Conservation (phyloP, 2,888 invertebrate genomes). For the Chrysopilus asiliformis region DNA sequence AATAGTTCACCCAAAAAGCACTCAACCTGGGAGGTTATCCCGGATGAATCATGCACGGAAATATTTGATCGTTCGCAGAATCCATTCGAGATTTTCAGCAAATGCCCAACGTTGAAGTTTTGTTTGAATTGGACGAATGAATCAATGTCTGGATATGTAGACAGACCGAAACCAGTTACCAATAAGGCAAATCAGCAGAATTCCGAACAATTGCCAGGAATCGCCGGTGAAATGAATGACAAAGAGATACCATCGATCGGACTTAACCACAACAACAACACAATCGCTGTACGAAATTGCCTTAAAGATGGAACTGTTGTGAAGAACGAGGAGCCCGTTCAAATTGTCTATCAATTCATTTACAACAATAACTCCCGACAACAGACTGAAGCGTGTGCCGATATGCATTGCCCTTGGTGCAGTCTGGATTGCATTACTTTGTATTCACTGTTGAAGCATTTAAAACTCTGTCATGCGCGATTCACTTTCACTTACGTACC, state of each 20-base stretch:
- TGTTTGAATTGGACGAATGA: slow-evolving; percentile 72
- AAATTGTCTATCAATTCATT: slow-evolving; percentile 90
- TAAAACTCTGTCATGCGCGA: slow-evolving; percentile 84
- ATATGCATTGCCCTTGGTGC: slow-evolving; percentile 94
- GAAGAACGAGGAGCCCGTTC: slow-evolving; percentile 41
- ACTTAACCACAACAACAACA: slow-evolving; percentile 18
- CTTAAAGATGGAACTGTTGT: slow-evolving; percentile 12
- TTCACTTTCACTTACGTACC: slow-evolving; percentile 75
- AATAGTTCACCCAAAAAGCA: slow-evolving; percentile 51
- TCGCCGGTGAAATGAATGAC: slow-evolving; percentile 18
- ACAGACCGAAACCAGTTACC: slow-evolving; percentile 43
- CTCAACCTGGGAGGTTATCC: slow-evolving; percentile 53
- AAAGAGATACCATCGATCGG: background rate
- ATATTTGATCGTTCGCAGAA: slow-evolving; percentile 25
- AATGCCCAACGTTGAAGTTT: slow-evolving; percentile 72
- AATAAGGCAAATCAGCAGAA: slow-evolving; percentile 16
- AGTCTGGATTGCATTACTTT: slow-evolving; percentile 75
- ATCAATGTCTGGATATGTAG: slow-evolving; percentile 50
- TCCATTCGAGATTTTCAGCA: slow-evolving; percentile 63
- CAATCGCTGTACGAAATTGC: slow-evolving; percentile 10
- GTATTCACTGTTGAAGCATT: slow-evolving; percentile 82
- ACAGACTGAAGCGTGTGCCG: slow-evolving; percentile 88
- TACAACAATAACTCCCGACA: slow-evolving; percentile 91
- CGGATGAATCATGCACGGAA: slow-evolving; percentile 39
- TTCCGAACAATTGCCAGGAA: too few relatives aligned